These are phyloP conservation scores for Caenorhabditis latens DNA, from an alignment of 1,140 invertebrate genomes.

Conservation along the genomic window DNA sequence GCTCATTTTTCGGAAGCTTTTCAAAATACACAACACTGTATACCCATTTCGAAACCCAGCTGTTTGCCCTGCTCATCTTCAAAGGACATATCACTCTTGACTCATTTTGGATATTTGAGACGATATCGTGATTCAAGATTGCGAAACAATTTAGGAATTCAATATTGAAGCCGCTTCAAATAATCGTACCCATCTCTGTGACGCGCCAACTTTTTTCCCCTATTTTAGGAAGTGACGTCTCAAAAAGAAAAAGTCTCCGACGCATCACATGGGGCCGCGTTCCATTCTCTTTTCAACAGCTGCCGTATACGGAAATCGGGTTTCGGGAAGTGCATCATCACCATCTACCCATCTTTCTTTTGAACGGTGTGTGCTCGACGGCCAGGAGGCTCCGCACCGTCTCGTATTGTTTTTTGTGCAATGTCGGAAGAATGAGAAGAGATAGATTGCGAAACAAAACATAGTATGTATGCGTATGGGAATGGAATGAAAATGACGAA, in stretches of 20 bases:
- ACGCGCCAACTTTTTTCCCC: constrained; percentile 3
- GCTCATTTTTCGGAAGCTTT: no score
- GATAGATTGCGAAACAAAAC: constrained; percentile 13
- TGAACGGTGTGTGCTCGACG: constrained; percentile 28
- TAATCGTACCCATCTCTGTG: neutral
- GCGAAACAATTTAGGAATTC: no score
- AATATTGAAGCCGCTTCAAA: neutral
- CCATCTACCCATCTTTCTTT: neutral
- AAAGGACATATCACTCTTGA: no score
- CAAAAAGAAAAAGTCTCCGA: neutral
- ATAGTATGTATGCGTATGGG: neutral
- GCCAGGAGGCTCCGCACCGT: constrained; percentile 27
- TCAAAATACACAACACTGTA: no score
- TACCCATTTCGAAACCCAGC: no score
- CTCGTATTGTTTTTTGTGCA: constrained; percentile 47
- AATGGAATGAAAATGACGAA: neutral
- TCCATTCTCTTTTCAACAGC: no score
- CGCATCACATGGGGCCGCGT: constrained; percentile 15
- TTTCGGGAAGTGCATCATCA: constrained; percentile 39
- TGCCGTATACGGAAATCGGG: constrained; percentile 55
- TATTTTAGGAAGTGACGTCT: constrained; percentile 33
- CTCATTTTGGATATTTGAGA: no score
- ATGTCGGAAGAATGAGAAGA: neutral
- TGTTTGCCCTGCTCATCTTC: no score
- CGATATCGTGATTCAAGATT: no score